Base-by-base conservation (phyloP, 2,113 vertebrate genomes). In the Gnathonemus echidnorhynchus region DNA sequence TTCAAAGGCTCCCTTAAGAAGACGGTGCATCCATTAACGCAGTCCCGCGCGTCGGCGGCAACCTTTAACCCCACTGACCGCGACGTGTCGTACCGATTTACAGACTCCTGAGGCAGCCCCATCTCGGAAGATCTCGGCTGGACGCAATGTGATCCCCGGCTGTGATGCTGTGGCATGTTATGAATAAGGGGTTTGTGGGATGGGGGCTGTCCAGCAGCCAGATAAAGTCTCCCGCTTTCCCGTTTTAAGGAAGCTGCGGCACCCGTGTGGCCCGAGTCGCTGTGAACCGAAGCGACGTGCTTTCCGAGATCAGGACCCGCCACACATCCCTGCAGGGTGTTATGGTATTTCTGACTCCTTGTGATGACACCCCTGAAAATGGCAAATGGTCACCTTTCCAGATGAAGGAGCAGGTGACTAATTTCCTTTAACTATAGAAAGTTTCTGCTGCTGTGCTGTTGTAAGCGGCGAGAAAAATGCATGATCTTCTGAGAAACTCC, bases 401-500 rank as follows among this genome's bases (percentile, higher is more conserved):
- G 45, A n/a, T n/a, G 45, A 48, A 87, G 50, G 24, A 87, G 50
- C 31, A 2, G 24, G 84, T 86, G 86, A 80, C 74, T 80, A 19
- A 31, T 46, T 66, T 42, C 11, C 19, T 66, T 62, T 88, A 39
- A 88, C 87, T 42, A 31, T 49, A 39, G 77, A 80, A 56, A 89
- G 10, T 84, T 62, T 86, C 27, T 85, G 42, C 11, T 46, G 13
- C 11, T 84, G 3, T 88, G 87, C 80, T 86, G 31, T 88, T 48
- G 5, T 89, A 45, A 89, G 74, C 35, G 21, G 48, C 49, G 27
- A 70, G 17, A 52, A 19, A 85, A 24, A 84, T 53, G 74, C 15
- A 74, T 42, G 56, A 85, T 42, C 56, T 42, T 53, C 13, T 88
- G 87, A 90, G 52, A 90, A 42, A 21, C 58, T 85, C 87, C 89